These are phyloP conservation scores for Lingula anatina DNA, from an alignment of 2,888 invertebrate genomes.

Conservation along the genomic window DNA sequence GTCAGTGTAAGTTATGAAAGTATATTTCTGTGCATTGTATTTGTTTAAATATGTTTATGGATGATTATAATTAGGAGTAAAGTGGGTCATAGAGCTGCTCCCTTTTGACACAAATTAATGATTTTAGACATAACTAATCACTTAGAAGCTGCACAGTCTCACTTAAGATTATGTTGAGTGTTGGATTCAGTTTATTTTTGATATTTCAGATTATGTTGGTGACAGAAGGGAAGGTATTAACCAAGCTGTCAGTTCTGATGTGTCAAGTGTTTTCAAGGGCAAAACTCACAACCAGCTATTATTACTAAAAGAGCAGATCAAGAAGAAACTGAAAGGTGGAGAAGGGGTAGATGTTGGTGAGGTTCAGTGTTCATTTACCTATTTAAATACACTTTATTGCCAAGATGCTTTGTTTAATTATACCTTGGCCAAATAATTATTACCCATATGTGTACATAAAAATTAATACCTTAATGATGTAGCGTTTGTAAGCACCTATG, in stretches of 20 bases:
- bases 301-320: conserved; percentile 77
- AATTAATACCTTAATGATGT: no score
- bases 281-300: conserved; percentile 84
- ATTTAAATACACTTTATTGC: background rate
- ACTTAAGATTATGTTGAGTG: no score
- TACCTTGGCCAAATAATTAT: background rate
- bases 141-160: no score
- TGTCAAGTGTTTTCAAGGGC: conserved; percentile 83
- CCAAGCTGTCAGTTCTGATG: conserved; percentile 84
- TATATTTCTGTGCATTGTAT: no score
- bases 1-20: conserved; percentile 28
- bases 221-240: conserved; percentile 76
- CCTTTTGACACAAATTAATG: no score
- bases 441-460: background rate
- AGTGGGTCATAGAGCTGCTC: no score
- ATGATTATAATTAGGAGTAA: no score
- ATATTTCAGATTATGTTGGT: conserved; percentile 34
- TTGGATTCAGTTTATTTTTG: no score
- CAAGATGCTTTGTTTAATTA: background rate
- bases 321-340: conserved; percentile 74
- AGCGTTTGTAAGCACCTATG: no score
- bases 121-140: no score
- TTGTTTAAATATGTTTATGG: no score
- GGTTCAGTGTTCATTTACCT: conserved; percentile 7
- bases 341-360: conserved; percentile 84